These are phyloP conservation scores for Drosophila pseudoobscura DNA, from an alignment of 1,140 invertebrate species.

Conservation along the genomic window DNA sequence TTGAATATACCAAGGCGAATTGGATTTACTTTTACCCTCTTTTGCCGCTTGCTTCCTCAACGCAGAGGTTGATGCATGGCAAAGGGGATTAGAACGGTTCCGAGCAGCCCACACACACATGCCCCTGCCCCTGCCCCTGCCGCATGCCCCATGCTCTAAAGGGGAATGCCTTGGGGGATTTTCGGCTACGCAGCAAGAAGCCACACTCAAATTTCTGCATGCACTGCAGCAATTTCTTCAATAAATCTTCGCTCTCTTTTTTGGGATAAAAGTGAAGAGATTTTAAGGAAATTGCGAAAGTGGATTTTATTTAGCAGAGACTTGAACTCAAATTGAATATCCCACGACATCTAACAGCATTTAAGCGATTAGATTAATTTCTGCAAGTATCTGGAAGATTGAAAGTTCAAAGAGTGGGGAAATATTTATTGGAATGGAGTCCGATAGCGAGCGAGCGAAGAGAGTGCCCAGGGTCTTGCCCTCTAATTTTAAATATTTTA, in stretches of 20 bases:
- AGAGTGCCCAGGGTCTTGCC: too few species aligned
- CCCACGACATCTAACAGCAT: too few species aligned
- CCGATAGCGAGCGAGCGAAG: too few species aligned
- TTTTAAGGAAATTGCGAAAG: background rate
- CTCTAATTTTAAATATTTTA: too few species aligned
- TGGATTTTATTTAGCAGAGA: too few species aligned
- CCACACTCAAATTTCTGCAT: constrained; percentile 44
- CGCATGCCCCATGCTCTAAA: constrained; percentile 7
- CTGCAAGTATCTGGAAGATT: too few species aligned
- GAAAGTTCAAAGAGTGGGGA: too few species aligned
- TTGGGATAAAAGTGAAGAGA: background rate
- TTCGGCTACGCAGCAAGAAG: constrained; percentile 37
- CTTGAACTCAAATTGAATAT: too few species aligned
- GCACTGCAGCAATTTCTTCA: constrained; percentile 29
- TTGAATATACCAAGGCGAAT: constrained; percentile 64
- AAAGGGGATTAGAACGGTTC: constrained; percentile 47
- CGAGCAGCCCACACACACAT: background rate
- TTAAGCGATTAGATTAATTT: too few species aligned
- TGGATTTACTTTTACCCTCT: constrained; percentile 61
- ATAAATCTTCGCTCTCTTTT: too few species aligned
- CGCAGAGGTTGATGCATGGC: constrained; percentile 57
- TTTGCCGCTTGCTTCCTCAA: constrained; percentile 17
- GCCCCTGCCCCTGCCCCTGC: background rate
- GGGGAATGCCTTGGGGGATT: constrained; percentile 35
- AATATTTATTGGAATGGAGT: too few species aligned